Percentiles rank a stretch among this genome's conserved stretches.
These are phyloP conservation scores for Egretta garzetta DNA, from an alignment of 2,113 vertebrate species.

Conservation along the genomic window DNA sequence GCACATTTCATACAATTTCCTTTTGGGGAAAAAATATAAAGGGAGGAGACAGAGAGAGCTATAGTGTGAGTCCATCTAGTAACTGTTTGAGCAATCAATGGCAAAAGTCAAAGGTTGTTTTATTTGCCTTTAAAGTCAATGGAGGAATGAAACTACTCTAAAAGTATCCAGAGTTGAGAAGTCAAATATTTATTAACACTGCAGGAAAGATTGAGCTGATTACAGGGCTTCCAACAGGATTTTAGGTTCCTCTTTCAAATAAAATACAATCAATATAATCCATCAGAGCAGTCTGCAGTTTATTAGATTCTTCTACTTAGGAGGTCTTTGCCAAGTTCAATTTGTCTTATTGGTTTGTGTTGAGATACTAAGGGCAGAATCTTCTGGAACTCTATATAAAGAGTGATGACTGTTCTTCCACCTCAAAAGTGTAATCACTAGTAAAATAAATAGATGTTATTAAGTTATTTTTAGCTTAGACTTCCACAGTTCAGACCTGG, in stretches of 20 bases:
- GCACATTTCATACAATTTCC: not conserved
- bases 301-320: conserved; percentile 48
- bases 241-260: conserved; percentile 36
- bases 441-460: not conserved
- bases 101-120: conserved; percentile 76
- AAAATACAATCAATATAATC: conserved; percentile 39
- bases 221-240: not conserved
- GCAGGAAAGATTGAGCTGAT: conserved; percentile 16
- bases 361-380: not conserved
- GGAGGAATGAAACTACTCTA: conserved; percentile 70
- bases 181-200: conserved; percentile 60
- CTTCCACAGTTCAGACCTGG: not conserved
- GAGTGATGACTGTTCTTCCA: not conserved
- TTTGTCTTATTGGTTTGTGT: conserved; percentile 33
- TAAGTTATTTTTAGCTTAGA: not conserved
- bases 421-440: not conserved
- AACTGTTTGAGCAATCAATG: conserved; percentile 72
- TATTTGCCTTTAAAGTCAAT: conserved; percentile 68
- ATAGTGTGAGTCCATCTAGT: not conserved
- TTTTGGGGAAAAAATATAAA: not conserved
- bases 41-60: not conserved
- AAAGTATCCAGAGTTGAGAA: conserved; percentile 70
- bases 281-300: not conserved
- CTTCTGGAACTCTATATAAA: not conserved
- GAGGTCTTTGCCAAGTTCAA: conserved; percentile 21